Conservation (phyloP, 2,797 vertebrate species). For the Morelia viridis region DNA sequence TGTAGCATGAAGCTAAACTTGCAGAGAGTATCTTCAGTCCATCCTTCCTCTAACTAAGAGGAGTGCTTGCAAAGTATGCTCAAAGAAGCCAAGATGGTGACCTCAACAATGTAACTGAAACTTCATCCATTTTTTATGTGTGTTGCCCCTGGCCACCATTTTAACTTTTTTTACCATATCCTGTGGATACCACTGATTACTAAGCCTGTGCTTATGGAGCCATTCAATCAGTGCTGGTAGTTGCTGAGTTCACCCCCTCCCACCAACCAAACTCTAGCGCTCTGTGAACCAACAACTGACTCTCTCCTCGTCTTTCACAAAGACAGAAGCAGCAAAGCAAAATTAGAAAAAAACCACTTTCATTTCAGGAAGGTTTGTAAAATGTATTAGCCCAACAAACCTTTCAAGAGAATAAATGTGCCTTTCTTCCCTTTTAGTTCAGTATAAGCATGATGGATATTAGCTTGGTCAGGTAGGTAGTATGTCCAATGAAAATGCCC, state of each 20-base stretch:
- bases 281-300: neutral
- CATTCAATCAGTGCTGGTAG: neutral
- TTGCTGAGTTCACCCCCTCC: neutral
- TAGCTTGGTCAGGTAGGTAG: neutral
- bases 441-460: neutral
- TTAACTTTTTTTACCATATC: neutral
- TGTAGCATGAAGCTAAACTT: neutral
- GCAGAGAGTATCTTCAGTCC: neutral
- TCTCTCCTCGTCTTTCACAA: neutral
- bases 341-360: neutral
- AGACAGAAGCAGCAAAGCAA: neutral
- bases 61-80: neutral
- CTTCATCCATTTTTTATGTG: neutral
- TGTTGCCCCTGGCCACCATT: neutral
- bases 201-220: neutral
- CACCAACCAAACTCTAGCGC: neutral
- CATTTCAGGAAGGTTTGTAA: neutral
- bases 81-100: neutral
- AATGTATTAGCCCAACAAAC: neutral
- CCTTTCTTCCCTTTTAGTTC: neutral
- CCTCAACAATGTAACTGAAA: neutral
- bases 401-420: neutral
- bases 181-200: neutral
- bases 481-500: neutral
- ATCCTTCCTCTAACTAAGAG: neutral